phyloP scores from a whole-genome alignment of 2,888 invertebrate species.

The Stenolophus ochropezus region DNA sequence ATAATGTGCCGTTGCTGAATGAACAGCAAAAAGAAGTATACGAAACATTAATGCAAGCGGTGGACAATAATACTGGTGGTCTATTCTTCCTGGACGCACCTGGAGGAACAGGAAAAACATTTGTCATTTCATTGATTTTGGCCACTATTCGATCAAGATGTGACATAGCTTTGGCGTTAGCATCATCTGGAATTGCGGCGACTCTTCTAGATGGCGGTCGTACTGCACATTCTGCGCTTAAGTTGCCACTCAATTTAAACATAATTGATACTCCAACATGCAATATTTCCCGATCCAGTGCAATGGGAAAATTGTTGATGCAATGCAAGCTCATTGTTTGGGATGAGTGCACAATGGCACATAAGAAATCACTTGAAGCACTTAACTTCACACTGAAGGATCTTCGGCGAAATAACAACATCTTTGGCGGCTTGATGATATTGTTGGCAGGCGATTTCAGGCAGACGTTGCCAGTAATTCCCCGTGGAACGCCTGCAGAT shows the following conservation, averaged over 20 bases:
- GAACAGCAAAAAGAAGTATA: constrained; percentile 64
- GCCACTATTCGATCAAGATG: constrained; percentile 67
- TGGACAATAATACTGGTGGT: constrained; percentile 62
- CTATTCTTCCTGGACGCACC: constrained; percentile 65
- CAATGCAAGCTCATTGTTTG: constrained; percentile 68
- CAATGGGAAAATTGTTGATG: constrained; percentile 66
- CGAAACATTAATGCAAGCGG: constrained; percentile 65
- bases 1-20: constrained; percentile 62
- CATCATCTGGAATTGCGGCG: constrained; percentile 71
- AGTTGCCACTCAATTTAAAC: constrained; percentile 68
- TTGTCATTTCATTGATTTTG: constrained; percentile 69
- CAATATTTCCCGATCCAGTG: constrained; percentile 66
- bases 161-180: constrained; percentile 63
- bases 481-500: constrained; percentile 67
- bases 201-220: constrained; percentile 69
- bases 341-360: constrained; percentile 72
- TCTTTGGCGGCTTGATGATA: constrained; percentile 67
- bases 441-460: constrained; percentile 68
- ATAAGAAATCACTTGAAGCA: constrained; percentile 68
- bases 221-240: constrained; percentile 70
- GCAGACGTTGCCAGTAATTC: constrained; percentile 68
- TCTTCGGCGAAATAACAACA: constrained; percentile 64
- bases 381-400: constrained; percentile 66
- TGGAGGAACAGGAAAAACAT: constrained; percentile 71
- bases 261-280: constrained; percentile 66